A percentile compares a stretch with the other conserved stretches of the same genome.
These are phyloP conservation scores for Scelioninae gen. 1 DNA, from an alignment of 2,888 invertebrate genomes.

Conservation along the genomic window DNA sequence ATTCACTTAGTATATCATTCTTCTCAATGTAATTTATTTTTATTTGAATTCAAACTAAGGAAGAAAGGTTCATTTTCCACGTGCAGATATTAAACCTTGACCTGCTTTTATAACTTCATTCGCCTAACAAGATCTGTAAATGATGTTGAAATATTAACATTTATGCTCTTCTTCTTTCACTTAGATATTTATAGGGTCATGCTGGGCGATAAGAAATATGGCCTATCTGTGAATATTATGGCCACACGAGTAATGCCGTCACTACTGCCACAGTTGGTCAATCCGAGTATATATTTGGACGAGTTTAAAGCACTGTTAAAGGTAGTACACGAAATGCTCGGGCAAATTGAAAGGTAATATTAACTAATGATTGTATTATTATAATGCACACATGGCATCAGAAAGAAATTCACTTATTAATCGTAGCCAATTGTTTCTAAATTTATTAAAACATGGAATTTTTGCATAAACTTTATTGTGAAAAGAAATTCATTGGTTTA, in stretches of 20 bases:
- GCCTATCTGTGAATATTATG: slow-evolving; percentile 94
- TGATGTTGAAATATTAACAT: neutral
- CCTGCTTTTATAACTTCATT: slow-evolving; percentile 1
- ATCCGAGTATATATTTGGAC: slow-evolving; percentile 92
- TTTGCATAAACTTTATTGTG: no score
- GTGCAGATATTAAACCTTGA: neutral
- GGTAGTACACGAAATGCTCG: slow-evolving; percentile 96
- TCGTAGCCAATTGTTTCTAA: no score
- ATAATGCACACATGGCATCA: no score
- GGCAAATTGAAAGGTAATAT: slow-evolving; percentile 89
- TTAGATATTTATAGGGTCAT: slow-evolving; percentile 96
- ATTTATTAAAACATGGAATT: no score
- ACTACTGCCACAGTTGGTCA: slow-evolving; percentile 95
- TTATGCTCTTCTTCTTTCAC: slow-evolving; percentile 64
- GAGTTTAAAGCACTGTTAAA: slow-evolving; percentile 92
- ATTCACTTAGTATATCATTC: no score
- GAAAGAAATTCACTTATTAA: no score
- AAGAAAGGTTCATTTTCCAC: neutral
- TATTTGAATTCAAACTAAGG: neutral
- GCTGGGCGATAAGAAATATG: slow-evolving; percentile 95
- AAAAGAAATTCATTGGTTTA: no score
- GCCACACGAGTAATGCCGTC: slow-evolving; percentile 97
- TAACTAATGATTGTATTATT: no score
- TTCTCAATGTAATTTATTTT: neutral
- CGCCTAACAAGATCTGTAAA: neutral